phyloP scores from a whole-genome alignment of 2,888 invertebrate species.

The Dendrolimus pini region DNA sequence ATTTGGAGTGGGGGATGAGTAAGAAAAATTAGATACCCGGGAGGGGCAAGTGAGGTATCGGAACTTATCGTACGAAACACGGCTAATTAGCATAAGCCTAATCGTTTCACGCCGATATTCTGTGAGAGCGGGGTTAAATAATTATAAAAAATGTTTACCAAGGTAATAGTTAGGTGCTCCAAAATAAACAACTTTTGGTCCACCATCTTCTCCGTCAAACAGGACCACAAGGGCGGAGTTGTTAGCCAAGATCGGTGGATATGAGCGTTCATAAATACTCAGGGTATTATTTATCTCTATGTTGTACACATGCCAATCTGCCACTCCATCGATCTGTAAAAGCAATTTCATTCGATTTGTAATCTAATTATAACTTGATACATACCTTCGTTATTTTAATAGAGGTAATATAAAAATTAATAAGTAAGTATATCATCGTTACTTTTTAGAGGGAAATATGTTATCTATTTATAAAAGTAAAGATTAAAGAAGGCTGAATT shows the following conservation, averaged over 20 bases:
- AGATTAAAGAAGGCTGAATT: too few species aligned
- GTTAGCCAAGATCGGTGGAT: conserved; percentile 50
- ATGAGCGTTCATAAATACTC: conserved; percentile 37
- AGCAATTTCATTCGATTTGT: background rate
- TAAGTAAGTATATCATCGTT: too few species aligned
- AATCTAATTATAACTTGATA: background rate
- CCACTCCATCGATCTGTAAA: conserved; percentile 77
- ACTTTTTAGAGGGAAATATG: too few species aligned
- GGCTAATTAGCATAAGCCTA: too few species aligned
- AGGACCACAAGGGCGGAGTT: conserved; percentile 70
- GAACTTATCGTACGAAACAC: too few species aligned
- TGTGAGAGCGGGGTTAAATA: too few species aligned
- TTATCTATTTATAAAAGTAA: too few species aligned
- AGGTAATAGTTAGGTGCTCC: conserved; percentile 83
- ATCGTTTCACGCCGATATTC: too few species aligned
- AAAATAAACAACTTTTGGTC: conserved; percentile 81
- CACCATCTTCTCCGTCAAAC: conserved; percentile 52
- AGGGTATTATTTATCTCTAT: conserved; percentile 64
- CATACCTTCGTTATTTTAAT: background rate
- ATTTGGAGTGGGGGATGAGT: too few species aligned
- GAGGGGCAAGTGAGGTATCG: too few species aligned
- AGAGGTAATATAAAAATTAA: too few species aligned
- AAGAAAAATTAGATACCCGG: too few species aligned
- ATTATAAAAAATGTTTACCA: conserved; percentile 45
- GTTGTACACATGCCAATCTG: conserved; percentile 80